phyloP scores from a whole-genome alignment of 2,888 invertebrate species.

The Melinopterus prodromus region DNA sequence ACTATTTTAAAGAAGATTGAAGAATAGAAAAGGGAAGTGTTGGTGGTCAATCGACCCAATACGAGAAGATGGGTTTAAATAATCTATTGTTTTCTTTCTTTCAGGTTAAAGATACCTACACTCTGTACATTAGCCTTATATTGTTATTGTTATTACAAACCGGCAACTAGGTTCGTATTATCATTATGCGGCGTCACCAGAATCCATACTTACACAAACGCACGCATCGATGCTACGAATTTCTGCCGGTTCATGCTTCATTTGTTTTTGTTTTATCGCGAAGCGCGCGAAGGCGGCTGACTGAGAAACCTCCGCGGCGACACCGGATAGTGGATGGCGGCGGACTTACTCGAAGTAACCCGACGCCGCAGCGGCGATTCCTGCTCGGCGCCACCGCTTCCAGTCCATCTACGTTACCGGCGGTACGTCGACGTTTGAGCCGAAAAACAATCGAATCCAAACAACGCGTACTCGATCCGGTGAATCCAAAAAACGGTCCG shows the following conservation, averaged over 20 bases:
- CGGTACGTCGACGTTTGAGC: background rate
- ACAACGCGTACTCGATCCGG: background rate
- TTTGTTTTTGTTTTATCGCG: slow-evolving; percentile 41
- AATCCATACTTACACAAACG: background rate
- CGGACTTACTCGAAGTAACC: background rate
- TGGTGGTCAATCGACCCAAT: no score
- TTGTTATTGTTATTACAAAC: background rate
- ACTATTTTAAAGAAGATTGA: no score
- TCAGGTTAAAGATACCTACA: no score
- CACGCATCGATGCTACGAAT: background rate
- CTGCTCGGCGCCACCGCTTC: slow-evolving; percentile 4
- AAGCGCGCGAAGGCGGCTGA: slow-evolving; percentile 42
- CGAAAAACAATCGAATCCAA: background rate
- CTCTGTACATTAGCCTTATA: background rate
- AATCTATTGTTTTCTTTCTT: no score
- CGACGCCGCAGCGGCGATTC: background rate
- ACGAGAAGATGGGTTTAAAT: no score
- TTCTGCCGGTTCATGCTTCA: slow-evolving; percentile 8
- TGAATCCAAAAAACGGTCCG: background rate
- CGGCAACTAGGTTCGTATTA: background rate
- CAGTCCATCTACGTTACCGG: background rate
- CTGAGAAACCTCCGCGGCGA: slow-evolving; percentile 44
- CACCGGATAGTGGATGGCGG: slow-evolving; percentile 37
- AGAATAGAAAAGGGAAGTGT: no score
- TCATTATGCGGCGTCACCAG: background rate